A percentile compares a stretch with the other conserved stretches of the same genome.
Conservation (phyloP, 1,140 invertebrate genomes). For the Drosophila pseudoananassae region DNA sequence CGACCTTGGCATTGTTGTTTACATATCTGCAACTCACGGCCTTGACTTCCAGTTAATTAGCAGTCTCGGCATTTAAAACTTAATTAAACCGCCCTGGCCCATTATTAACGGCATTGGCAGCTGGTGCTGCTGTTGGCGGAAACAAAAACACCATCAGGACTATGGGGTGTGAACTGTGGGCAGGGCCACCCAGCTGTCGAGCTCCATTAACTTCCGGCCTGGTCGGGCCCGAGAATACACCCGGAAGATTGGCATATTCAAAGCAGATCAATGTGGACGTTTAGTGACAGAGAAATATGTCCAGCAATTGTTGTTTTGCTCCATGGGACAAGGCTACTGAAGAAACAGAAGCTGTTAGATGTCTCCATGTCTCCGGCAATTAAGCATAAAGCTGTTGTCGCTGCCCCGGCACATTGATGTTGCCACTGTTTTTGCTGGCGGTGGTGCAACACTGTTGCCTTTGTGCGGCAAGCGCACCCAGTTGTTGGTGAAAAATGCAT, state of each 20-base stretch:
- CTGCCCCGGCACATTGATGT: slow-evolving; percentile 33
- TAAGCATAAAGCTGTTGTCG: slow-evolving; percentile 64
- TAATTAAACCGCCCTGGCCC: slow-evolving; percentile 59
- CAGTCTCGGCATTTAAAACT: slow-evolving; percentile 58
- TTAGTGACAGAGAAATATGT: slow-evolving; percentile 15
- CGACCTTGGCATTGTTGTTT: slow-evolving; percentile 13
- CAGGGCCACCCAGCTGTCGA: slow-evolving; percentile 40
- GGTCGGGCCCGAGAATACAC: not conserved
- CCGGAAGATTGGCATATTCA: slow-evolving; percentile 45
- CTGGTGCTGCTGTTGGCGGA: not conserved
- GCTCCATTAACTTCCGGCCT: slow-evolving; percentile 53
- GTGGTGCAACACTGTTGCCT: slow-evolving; percentile 42
- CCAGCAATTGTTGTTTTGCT: slow-evolving; percentile 10
- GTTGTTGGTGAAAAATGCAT: slow-evolving; percentile 67
- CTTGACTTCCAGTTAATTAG: slow-evolving; percentile 65
- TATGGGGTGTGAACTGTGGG: slow-evolving; percentile 31
- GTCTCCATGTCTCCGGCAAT: slow-evolving; percentile 60
- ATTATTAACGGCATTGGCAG: slow-evolving; percentile 66
- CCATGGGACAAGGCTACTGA: not conserved
- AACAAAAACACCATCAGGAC: slow-evolving; percentile 30
- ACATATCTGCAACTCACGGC: slow-evolving; percentile 11
- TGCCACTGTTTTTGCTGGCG: slow-evolving; percentile 12
- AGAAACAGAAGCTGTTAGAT: slow-evolving; percentile 17
- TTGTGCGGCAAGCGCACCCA: slow-evolving; percentile 2
- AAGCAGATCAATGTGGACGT: slow-evolving; percentile 32